Percentiles rank a stretch among this genome's conserved stretches.
phyloP scores from a whole-genome alignment of 1,140 invertebrate species.

The Bombus waltoni region DNA sequence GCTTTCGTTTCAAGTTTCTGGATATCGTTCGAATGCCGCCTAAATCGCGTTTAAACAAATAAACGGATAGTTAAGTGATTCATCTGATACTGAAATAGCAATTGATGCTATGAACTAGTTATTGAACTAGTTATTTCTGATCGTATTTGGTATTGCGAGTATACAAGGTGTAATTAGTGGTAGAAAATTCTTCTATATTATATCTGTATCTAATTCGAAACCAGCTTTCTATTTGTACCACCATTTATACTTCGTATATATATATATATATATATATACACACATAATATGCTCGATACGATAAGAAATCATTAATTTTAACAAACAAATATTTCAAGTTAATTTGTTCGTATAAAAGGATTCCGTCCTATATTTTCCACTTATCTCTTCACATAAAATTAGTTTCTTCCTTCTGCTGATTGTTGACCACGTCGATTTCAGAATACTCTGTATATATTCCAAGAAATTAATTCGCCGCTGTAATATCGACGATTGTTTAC shows the following conservation, averaged over 20 bases:
- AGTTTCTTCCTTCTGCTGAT: neutral
- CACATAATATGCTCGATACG: too few species aligned
- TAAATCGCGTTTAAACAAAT: constrained; percentile 22
- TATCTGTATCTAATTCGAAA: too few species aligned
- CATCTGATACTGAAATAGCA: neutral
- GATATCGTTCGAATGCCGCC: constrained; percentile 1
- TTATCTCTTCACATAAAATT: neutral
- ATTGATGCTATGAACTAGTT: neutral
- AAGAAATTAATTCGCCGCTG: neutral
- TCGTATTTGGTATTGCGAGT: too few species aligned
- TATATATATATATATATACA: too few species aligned
- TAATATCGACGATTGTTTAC: neutral
- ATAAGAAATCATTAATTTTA: neutral
- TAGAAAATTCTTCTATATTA: too few species aligned
- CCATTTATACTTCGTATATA: too few species aligned
- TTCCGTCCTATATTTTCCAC: neutral
- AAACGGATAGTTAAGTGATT: neutral
- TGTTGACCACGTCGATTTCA: neutral
- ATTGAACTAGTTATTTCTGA: neutral
- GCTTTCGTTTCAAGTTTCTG: constrained; percentile 26
- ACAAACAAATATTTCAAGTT: neutral
- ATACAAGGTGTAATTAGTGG: too few species aligned
- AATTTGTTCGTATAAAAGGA: neutral
- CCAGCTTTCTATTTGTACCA: too few species aligned
- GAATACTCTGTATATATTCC: neutral